A percentile compares a stretch with the other conserved stretches of the same genome.
phyloP scores from a whole-genome alignment of 2,888 invertebrate species.

The Chorisops tibialis region DNA sequence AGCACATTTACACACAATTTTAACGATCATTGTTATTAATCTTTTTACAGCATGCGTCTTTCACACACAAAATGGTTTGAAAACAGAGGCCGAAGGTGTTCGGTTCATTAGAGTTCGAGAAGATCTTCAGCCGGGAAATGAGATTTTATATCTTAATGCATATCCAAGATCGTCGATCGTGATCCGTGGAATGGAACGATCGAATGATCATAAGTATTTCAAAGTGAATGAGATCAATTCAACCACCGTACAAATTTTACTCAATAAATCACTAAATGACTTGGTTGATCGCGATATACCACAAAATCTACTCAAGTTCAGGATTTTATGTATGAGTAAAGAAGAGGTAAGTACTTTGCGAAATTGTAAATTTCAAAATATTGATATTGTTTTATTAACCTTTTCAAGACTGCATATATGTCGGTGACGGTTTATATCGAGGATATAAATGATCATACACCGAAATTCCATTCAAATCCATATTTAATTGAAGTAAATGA shows the following conservation, averaged over 20 bases:
- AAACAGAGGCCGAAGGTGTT: conserved; percentile 63
- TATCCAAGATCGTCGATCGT: conserved; percentile 64
- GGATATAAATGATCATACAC: conserved; percentile 82
- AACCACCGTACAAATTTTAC: conserved; percentile 70
- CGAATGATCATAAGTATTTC: conserved; percentile 49
- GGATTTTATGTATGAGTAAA: conserved; percentile 62
- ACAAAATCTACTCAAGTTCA: conserved; percentile 77
- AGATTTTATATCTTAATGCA: conserved; percentile 76
- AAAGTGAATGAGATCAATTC: conserved; percentile 65
- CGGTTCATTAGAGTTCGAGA: conserved; percentile 83
- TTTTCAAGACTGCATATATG: conserved; percentile 74
- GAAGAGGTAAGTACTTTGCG: conserved; percentile 43
- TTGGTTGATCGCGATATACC: conserved; percentile 78
- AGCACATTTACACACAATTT: too few relatives aligned
- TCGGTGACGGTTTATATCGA: conserved; percentile 86
- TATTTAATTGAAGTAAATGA: conserved; percentile 78
- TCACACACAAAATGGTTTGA: conserved; percentile 61
- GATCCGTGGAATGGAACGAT: conserved; percentile 45
- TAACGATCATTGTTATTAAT: background rate
- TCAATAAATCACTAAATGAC: conserved; percentile 74
- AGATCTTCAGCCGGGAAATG: conserved; percentile 71
- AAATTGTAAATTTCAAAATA: conserved; percentile 1
- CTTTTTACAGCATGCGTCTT: conserved; percentile 70
- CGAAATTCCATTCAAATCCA: conserved; percentile 72
- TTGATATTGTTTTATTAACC: conserved; percentile 1